Conservation (phyloP, 2,888 invertebrate genomes). For the Diadegma fenestrale region DNA sequence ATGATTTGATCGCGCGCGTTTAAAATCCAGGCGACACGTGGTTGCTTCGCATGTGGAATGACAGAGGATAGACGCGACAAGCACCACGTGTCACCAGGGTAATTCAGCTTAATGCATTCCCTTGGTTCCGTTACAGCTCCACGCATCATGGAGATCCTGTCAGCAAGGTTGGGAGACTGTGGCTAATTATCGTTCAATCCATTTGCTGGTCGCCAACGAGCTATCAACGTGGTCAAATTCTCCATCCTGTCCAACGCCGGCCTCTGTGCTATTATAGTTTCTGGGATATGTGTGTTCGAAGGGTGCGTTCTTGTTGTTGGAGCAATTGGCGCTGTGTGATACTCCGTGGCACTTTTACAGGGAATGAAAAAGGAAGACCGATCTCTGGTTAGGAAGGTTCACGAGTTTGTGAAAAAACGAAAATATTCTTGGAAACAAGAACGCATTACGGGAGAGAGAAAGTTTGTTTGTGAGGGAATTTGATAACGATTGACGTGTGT, state of each 20-base stretch:
- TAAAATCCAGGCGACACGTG: constrained; percentile 12
- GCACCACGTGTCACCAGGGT: constrained; percentile 50
- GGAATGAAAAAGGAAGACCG: no score
- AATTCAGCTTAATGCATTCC: constrained; percentile 69
- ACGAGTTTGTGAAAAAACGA: not conserved
- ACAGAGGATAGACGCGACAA: constrained; percentile 30
- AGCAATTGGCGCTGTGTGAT: not conserved
- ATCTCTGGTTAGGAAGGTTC: no score
- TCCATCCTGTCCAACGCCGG: constrained; percentile 26
- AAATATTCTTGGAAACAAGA: not conserved
- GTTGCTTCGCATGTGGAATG: not conserved
- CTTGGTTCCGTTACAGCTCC: constrained; percentile 61
- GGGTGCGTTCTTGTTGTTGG: not conserved
- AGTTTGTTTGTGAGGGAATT: not conserved
- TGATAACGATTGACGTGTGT: not conserved
- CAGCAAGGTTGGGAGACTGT: constrained; percentile 44
- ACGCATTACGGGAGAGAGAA: not conserved
- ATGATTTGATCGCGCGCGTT: constrained; percentile 37
- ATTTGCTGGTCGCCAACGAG: constrained; percentile 12
- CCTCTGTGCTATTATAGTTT: constrained; percentile 7
- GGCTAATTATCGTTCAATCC: constrained; percentile 57
- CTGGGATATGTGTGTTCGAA: constrained; percentile 5
- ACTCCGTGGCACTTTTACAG: not conserved
- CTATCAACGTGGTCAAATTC: constrained; percentile 48
- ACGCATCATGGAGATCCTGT: constrained; percentile 63